Base-by-base conservation (phyloP, 2,888 invertebrate genomes). In the Chorisops tibialis region DNA sequence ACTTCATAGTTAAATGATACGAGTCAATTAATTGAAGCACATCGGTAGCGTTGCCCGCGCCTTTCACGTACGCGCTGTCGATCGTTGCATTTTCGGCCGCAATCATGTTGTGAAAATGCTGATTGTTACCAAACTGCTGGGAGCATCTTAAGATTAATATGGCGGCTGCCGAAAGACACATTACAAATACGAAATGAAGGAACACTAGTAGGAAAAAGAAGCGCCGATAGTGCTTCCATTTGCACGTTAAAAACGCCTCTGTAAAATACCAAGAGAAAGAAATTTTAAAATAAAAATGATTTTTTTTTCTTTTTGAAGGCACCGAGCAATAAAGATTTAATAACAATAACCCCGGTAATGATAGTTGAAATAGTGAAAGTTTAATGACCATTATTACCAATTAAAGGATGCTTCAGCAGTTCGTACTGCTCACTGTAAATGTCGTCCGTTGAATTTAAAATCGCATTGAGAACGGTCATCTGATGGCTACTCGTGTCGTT, bases 221-320 rank as follows among this genome's bases (percentile, higher is more conserved):
- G 47, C 73, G 71, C 45, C 80, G 72, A 18, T 82, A 75, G 66
- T 74, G 77, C n/a, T 75, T 68, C 82, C 82, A 83, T 70, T 83
- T 82, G 22, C 82, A 69, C 24, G 73, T 74, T 35, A 81, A 73
- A 67, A 79, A 81, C 9, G 78, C 71, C 68, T 80, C 80, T 73
- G 56, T 5, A 65, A 63, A 63, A 56, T 11, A 12, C 37, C 37
- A 37, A 37, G 9, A 12, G 39, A 14, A 41, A 41, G n/a, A n/a
- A 41, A 41, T n/a, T 16, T 16, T 12, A 14, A 4, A n/a, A 41
- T 5, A 41, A 41, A 14, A 41, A 37, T 11, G 37, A n/a, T n/a
- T n/a, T n/a, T n/a, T n/a, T n/a, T n/a, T n/a, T n/a, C n/a, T n/a
- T n/a, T n/a, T n/a, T n/a, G n/a, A n/a, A n/a, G n/a, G n/a, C n/a